These are phyloP conservation scores for Trypoxylon attenuatum DNA, from an alignment of 2,888 invertebrate genomes.

Conservation along the genomic window DNA sequence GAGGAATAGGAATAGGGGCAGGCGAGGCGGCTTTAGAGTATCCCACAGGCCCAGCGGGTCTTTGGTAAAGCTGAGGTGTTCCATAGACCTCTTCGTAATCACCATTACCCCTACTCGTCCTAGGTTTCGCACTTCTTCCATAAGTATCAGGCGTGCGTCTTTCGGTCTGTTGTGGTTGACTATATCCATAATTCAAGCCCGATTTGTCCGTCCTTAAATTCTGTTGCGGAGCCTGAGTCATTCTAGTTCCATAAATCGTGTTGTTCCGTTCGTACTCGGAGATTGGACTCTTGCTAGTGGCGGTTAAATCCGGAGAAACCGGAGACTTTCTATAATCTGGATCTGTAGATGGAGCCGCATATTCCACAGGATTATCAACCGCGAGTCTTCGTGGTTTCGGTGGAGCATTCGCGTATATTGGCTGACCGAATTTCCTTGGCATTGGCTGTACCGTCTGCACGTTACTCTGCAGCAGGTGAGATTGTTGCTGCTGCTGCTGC, in stretches of 20 bases:
- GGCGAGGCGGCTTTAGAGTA: constrained; percentile 57
- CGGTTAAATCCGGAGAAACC: constrained; percentile 60
- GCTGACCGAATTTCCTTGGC: constrained; percentile 77
- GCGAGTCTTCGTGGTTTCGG: constrained; percentile 89
- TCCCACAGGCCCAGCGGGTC: constrained; percentile 64
- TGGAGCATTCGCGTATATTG: constrained; percentile 92
- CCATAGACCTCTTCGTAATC: constrained; percentile 88
- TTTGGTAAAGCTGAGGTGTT: constrained; percentile 67
- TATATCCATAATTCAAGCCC: constrained; percentile 72
- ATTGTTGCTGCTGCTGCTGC: constrained; percentile 32
- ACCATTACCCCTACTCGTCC: constrained; percentile 73
- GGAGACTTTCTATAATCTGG: constrained; percentile 64
- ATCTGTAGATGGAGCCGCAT: constrained; percentile 81
- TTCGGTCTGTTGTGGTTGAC: constrained; percentile 75
- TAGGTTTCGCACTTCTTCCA: constrained; percentile 76
- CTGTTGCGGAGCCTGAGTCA: constrained; percentile 58
- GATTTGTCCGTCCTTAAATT: constrained; percentile 68
- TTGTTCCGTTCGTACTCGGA: constrained; percentile 66
- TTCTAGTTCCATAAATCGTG: constrained; percentile 55
- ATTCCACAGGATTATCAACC: constrained; percentile 81
- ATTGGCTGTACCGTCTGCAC: constrained; percentile 64
- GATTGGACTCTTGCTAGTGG: constrained; percentile 62
- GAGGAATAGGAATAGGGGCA: constrained; percentile 65
- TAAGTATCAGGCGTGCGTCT: constrained; percentile 90
- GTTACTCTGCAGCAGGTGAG: constrained; percentile 41